These are phyloP conservation scores for Tangara arthus DNA, from an alignment of 2,797 vertebrate species.

Conservation along the genomic window DNA sequence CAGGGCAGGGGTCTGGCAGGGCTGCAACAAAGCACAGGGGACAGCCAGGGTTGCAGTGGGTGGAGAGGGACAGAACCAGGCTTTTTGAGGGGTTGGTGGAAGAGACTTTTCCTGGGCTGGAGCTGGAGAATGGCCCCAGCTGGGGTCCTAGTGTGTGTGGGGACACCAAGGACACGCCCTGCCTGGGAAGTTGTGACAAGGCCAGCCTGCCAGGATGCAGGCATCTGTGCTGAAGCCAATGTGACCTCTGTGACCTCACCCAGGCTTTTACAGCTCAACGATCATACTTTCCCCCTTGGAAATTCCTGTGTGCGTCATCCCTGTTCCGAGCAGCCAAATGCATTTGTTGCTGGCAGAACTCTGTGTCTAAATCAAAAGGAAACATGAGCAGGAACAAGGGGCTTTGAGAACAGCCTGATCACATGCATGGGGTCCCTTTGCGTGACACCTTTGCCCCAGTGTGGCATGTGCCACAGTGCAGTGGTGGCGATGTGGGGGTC, in stretches of 20 bases:
- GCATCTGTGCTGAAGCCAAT: background rate
- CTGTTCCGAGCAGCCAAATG: background rate
- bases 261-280: background rate
- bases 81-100: background rate
- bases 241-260: background rate
- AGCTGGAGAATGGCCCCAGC: background rate
- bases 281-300: background rate
- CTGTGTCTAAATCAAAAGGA: background rate
- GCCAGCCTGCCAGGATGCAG: background rate
- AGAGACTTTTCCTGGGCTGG: background rate
- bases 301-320: slow-evolving; percentile 25
- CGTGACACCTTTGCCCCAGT: background rate
- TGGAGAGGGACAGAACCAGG: background rate
- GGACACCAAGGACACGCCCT: too few relatives aligned
- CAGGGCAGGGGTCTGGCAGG: background rate
- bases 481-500: background rate
- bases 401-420: background rate
- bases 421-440: background rate
- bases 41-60: accelerated
- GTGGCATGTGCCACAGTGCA: background rate
- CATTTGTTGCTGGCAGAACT: background rate
- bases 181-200: background rate
- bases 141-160: accelerated
- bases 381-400: background rate
- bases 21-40: background rate